Percentiles rank a stretch among this genome's conserved stretches.
phyloP scores from a whole-genome alignment of 2,888 invertebrate genomes.

The Drosophila cognata region DNA sequence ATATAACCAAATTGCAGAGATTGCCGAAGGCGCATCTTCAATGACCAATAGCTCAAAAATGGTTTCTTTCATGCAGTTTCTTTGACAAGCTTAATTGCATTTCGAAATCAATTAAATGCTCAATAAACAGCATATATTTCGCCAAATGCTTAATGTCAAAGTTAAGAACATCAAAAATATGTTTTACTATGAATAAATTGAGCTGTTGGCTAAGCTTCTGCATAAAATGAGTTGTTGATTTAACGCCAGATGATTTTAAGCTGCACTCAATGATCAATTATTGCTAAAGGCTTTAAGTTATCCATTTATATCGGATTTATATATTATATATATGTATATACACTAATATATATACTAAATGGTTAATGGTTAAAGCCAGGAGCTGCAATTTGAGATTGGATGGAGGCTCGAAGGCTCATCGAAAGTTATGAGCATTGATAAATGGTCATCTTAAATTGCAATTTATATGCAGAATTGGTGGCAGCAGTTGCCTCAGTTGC shows the following conservation, averaged over 20 bases:
- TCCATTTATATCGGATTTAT: neutral
- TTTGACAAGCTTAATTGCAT: neutral
- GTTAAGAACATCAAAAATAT: neutral
- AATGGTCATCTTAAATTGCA: conserved; percentile 64
- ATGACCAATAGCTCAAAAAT: neutral
- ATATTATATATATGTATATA: conserved; percentile 4
- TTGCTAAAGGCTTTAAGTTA: conserved; percentile 14
- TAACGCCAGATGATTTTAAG: conserved; percentile 16
- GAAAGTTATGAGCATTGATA: conserved; percentile 60
- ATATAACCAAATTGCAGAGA: neutral
- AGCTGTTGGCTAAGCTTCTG: neutral
- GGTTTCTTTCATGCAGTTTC: neutral
- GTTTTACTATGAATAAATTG: conserved; percentile 10
- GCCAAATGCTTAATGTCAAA: neutral
- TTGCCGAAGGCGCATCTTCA: neutral
- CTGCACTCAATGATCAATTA: conserved; percentile 33
- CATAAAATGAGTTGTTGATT: conserved; percentile 28
- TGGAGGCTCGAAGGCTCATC: conserved; percentile 20
- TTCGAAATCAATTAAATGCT: neutral
- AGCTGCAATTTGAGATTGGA: conserved; percentile 13
- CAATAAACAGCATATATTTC: neutral
- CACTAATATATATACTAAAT: too few relatives aligned
- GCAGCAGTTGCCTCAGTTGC: conserved; percentile 31
- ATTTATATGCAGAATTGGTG: conserved; percentile 64
- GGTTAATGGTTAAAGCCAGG: conserved; percentile 49